phyloP scores from a whole-genome alignment of 2,888 invertebrate species.

The Priocnemis perturbator region DNA sequence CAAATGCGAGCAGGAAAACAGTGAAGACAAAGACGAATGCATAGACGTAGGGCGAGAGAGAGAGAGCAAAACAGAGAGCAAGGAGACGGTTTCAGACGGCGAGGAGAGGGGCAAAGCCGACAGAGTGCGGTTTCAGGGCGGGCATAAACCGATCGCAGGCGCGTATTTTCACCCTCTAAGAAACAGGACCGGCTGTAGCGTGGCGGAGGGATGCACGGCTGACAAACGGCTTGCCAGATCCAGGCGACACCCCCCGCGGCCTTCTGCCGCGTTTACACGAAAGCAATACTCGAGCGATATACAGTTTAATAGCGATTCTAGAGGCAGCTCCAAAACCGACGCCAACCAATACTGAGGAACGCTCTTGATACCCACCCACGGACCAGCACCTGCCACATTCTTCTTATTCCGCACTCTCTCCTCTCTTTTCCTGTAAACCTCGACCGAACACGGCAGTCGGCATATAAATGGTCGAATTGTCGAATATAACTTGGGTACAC shows the following conservation, averaged over 20 bases:
- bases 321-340: conserved; percentile 12
- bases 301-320: conserved; percentile 56
- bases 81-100: background rate
- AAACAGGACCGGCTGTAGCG: conserved; percentile 32
- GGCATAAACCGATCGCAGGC: conserved; percentile 57
- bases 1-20: too few species aligned
- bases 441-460: too few species aligned
- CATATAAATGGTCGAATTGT: too few species aligned
- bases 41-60: background rate
- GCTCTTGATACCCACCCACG: background rate
- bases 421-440: background rate
- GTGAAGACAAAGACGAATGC: too few species aligned
- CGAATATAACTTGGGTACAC: too few species aligned
- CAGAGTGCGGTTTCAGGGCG: too few species aligned
- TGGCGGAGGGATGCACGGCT: conserved; percentile 43
- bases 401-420: background rate
- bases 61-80: background rate
- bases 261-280: conserved; percentile 50
- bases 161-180: conserved; percentile 53
- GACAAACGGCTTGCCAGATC: conserved; percentile 70
- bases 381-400: too few species aligned
- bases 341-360: too few species aligned
- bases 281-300: conserved; percentile 53
- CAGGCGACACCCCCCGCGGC: conserved; percentile 53
- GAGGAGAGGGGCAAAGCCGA: background rate